Conservation (phyloP, 2,888 invertebrate species). For the Leptogaster cylindrica region DNA sequence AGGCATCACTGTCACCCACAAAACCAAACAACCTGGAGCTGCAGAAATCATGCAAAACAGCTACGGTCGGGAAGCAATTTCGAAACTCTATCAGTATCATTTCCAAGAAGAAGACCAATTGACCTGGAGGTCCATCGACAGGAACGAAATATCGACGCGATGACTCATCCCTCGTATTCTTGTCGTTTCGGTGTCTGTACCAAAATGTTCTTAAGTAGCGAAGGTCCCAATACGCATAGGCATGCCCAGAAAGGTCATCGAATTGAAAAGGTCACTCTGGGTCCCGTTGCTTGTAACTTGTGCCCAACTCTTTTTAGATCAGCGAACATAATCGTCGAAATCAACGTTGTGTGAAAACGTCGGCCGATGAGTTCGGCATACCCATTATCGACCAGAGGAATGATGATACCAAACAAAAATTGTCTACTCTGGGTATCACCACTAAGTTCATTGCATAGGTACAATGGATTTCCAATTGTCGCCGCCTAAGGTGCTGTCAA, state of each 20-base stretch:
- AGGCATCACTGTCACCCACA: constrained; percentile 74
- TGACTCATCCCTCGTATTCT: constrained; percentile 44
- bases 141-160: not conserved
- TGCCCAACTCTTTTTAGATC: constrained; percentile 78
- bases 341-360: constrained; percentile 64
- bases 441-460: constrained; percentile 76
- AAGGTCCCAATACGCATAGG: constrained; percentile 62
- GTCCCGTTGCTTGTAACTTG: constrained; percentile 68
- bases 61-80: constrained; percentile 60
- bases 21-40: constrained; percentile 63
- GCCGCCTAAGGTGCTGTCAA: constrained; percentile 71
- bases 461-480: constrained; percentile 76
- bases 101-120: constrained; percentile 61
- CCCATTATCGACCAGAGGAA: constrained; percentile 77
- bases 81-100: constrained; percentile 69
- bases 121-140: constrained; percentile 60
- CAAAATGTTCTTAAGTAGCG: constrained; percentile 62
- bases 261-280: constrained; percentile 40
- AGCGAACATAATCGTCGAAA: constrained; percentile 70
- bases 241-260: constrained; percentile 57
- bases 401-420: constrained; percentile 69
- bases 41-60: constrained; percentile 59
- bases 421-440: constrained; percentile 72
- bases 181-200: constrained; percentile 61
- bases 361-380: constrained; percentile 69